phyloP scores from a whole-genome alignment of 2,797 vertebrate genomes.

The Crocodylus rhombifer region DNA sequence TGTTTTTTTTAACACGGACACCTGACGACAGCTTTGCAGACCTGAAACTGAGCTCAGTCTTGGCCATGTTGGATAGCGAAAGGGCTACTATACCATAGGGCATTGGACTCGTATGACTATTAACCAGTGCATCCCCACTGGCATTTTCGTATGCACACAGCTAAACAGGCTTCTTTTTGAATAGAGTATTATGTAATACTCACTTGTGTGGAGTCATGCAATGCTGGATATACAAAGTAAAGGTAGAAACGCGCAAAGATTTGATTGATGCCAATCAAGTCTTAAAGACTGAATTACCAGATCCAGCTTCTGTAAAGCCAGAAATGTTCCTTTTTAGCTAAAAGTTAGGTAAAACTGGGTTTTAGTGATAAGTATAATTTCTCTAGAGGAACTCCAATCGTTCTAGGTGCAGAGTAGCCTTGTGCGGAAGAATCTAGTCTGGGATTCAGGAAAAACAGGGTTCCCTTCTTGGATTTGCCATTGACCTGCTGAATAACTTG shows the following conservation, averaged over 20 bases:
- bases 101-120: neutral
- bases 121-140: conserved; percentile 22
- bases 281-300: conserved; percentile 3
- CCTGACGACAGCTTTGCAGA: neutral
- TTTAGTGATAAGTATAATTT: neutral
- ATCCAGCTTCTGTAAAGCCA: conserved; percentile 27
- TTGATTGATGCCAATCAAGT: neutral
- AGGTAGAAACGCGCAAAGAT: conserved; percentile 11
- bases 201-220: conserved; percentile 25
- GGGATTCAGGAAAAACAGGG: too few species aligned
- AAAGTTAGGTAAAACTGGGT: neutral
- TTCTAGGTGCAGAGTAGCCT: too few species aligned
- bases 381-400: neutral
- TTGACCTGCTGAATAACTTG: too few species aligned
- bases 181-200: conserved; percentile 15
- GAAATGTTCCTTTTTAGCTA: conserved; percentile 24
- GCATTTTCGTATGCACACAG: neutral
- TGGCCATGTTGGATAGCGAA: neutral
- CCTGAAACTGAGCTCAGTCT: neutral
- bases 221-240: conserved; percentile 18
- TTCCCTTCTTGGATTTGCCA: too few species aligned
- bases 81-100: neutral
- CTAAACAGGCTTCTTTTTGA: conserved; percentile 8
- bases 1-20: neutral
- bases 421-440: neutral